Base-by-base conservation (phyloP, 1,140 invertebrate genomes). In the Lepidurus apus region DNA sequence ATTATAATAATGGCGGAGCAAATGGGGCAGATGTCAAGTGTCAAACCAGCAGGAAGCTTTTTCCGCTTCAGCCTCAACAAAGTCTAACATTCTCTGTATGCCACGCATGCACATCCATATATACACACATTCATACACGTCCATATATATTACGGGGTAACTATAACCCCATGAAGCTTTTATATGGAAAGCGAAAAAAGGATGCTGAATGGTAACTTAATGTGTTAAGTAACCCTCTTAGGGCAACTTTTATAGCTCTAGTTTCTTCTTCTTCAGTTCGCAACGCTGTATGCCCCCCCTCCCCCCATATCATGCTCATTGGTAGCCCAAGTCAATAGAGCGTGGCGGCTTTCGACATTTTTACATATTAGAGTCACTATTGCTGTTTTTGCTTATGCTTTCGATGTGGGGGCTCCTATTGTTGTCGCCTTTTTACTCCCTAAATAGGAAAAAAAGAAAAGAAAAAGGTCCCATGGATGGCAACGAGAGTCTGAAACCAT, bases 201-300 rank as follows among this genome's bases (percentile, higher is more conserved):
- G 53, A 65, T 65, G 53, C 53, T 21, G 53, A 65, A 65, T 65
- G 53, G 53, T 65, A 65, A 65, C 53, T 65, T 65, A 65, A 65
- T 65, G 53, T 65, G 53, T 65, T 65, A 65, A 65, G 53, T 65
- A 21, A 65, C 53, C 53, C 53, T 65, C 53, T 65, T 65, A 65
- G 53, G 53, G 53, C 21, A 65, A 65, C 53, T 65, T 65, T 65
- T 65, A 21, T 65, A 65, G 13, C 53, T 13, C n/a, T 65, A 13
- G 53, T 7, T 65, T 65, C 53, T 65, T 53, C 47, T 53, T 65
- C 53, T 65, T 65, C 53, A 65, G 53, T n/a, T 65, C n/a, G 53
- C 53, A 65, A 65, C 53, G 53, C 53, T 65, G 17, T n/a, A 65
- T 65, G 53, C 17, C 53, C 17, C 53, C 53, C 53, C 53, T 4